Base-by-base conservation (phyloP, 2,888 invertebrate genomes). In the Xestia rhomboidea region DNA sequence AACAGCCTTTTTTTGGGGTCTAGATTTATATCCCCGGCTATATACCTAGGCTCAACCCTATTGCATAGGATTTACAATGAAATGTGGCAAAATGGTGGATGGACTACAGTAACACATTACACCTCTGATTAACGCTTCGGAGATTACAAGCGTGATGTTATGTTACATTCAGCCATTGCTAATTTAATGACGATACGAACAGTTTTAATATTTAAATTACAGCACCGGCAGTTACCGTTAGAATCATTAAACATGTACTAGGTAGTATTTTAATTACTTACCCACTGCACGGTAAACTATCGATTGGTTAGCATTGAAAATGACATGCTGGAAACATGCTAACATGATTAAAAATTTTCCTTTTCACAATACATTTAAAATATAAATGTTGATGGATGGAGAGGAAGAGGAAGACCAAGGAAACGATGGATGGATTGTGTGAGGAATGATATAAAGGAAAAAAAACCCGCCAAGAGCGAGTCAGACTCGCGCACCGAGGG, bases 261-360 rank as follows among this genome's bases (percentile, higher is more conserved):
- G 41, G 41, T 49, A 57, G 64, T 62, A 68, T 79, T 78, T 85
- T 85, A 84, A 85, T 84, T 83, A 84, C 79, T 83, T 78, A 73
- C 68, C 38, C 21, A 71, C 38, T 51, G 68, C 73, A 13, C 64
- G 62, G 46, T 82, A n/a, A 57, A 54, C 57, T 83, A 84, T 79
- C 70, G 83, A 86, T 84, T 70, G 51, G 70, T 46, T 51, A 46
- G 74, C 74, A 82, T 82, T 69, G 70, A 54, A 63, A 74, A 68
- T 63, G 44, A 34, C 75, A 82, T 46, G 70, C 64, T 51, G 2
- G 41, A 2, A n/a, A 51, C 41, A 49, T 44, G 18, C 2, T 41
- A 18, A 30, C 18, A n/a, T 13, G 34, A 38, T n/a, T 63, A 41
- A 38, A 27, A 34, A 8, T 13, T 44, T 18, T 68, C 2, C 8